Conservation (phyloP, 2,113 vertebrate genomes). For the Leptobrachium ailaonicum region DNA sequence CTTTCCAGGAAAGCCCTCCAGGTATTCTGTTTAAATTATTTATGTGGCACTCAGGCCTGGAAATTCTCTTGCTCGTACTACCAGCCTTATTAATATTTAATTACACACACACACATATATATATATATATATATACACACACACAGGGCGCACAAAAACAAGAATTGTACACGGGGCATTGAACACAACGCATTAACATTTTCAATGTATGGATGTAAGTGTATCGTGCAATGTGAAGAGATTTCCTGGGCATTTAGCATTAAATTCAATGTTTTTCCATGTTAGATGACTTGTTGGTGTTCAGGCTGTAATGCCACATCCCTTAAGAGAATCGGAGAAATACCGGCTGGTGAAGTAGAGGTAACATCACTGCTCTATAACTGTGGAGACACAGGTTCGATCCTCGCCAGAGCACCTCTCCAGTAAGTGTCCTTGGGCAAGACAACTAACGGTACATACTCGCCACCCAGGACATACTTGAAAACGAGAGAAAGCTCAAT, state of each 20-base stretch:
- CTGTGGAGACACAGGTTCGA: too few relatives aligned
- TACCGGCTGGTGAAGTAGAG: too few relatives aligned
- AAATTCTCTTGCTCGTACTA: slow-evolving; percentile 79
- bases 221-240: neutral
- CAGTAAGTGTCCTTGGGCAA: too few relatives aligned
- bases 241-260: neutral
- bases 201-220: neutral
- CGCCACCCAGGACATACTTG: too few relatives aligned
- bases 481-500: too few relatives aligned
- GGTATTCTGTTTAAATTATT: slow-evolving; percentile 78
- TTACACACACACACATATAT: slow-evolving; percentile 77
- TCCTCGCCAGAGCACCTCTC: too few relatives aligned
- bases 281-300: too few relatives aligned
- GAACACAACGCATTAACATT: neutral
- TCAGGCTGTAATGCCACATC: too few relatives aligned
- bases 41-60: slow-evolving; percentile 70
- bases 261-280: too few relatives aligned
- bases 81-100: slow-evolving; percentile 85
- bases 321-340: too few relatives aligned
- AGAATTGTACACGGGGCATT: slow-evolving; percentile 56
- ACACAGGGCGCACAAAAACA: slow-evolving; percentile 66
- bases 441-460: too few relatives aligned
- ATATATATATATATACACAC: slow-evolving; percentile 82
- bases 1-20: slow-evolving; percentile 74
- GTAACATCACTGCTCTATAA: too few relatives aligned